phyloP scores from a whole-genome alignment of 2,888 invertebrate genomes.

The Lycia hirtaria region DNA sequence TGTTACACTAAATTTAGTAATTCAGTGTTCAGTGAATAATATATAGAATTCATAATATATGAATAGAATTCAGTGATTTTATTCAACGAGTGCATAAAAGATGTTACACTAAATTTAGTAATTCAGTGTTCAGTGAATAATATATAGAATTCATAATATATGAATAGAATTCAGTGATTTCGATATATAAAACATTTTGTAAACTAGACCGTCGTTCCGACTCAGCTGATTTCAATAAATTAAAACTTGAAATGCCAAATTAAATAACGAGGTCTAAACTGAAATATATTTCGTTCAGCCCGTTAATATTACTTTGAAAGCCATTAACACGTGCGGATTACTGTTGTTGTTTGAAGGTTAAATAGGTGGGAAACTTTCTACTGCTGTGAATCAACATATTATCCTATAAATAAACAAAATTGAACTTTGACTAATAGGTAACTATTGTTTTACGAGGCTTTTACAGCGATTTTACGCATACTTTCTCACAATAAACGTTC shows the following conservation, averaged over 20 bases:
- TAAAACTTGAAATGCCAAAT: conserved; percentile 25
- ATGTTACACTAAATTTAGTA: too few species aligned
- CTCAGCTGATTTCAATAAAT: conserved; percentile 22
- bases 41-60: too few species aligned
- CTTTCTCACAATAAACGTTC: too few species aligned
- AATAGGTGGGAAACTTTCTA: conserved; percentile 23
- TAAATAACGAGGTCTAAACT: conserved; percentile 22
- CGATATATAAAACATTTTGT: conserved; percentile 6
- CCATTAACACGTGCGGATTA: conserved; percentile 32
- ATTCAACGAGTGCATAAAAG: too few species aligned
- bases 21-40: too few species aligned
- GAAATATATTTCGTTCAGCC: conserved; percentile 30
- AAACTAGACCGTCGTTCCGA: conserved; percentile 9
- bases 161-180: background rate
- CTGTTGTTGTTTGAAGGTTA: conserved; percentile 30
- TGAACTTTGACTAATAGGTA: background rate
- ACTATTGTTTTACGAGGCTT: too few species aligned
- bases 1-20: too few species aligned
- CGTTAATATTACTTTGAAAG: conserved; percentile 38
- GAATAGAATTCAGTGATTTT: too few species aligned
- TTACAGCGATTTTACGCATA: too few species aligned
- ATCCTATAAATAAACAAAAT: conserved; percentile 1
- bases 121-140: too few species aligned
- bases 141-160: too few species aligned
- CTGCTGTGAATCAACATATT: conserved; percentile 19